phyloP scores from a whole-genome alignment of 1,140 invertebrate genomes.

The Sycobia sp. region DNA sequence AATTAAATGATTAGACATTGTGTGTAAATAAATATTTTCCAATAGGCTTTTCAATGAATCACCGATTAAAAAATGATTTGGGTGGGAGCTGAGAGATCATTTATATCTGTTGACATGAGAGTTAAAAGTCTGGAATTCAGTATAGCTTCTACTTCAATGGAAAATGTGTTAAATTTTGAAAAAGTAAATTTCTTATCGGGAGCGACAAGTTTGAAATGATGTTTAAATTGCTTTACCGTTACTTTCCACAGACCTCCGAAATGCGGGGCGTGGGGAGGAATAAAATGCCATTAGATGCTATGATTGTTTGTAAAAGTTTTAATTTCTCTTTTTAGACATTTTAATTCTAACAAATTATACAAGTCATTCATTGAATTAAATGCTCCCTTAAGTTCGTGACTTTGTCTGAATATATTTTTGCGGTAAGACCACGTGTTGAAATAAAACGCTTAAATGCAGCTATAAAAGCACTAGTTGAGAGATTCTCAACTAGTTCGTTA shows the following conservation, averaged over 20 bases:
- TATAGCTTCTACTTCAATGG: background rate
- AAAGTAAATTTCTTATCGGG: background rate
- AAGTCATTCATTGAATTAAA: background rate
- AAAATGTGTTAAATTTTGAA: background rate
- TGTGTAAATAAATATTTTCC: background rate
- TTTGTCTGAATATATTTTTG: background rate
- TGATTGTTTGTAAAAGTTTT: too few relatives aligned
- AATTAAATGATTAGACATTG: too few relatives aligned
- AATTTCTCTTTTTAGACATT: background rate
- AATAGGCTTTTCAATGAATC: background rate
- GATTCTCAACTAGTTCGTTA: background rate
- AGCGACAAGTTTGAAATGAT: background rate
- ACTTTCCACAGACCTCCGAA: slow-evolving; percentile 11
- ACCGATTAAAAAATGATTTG: slow-evolving; percentile 13
- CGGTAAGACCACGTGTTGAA: background rate
- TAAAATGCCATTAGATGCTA: background rate
- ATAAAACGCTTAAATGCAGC: background rate
- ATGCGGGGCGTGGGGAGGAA: background rate
- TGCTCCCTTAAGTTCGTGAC: background rate
- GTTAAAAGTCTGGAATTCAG: slow-evolving; percentile 6
- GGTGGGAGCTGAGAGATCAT: slow-evolving; percentile 15
- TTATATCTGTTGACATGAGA: background rate
- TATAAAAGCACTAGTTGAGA: background rate
- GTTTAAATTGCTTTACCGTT: background rate
- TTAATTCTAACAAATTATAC: background rate